Base-by-base conservation (phyloP, 2,113 vertebrate species). In the Lophochroa leadbeateri region DNA sequence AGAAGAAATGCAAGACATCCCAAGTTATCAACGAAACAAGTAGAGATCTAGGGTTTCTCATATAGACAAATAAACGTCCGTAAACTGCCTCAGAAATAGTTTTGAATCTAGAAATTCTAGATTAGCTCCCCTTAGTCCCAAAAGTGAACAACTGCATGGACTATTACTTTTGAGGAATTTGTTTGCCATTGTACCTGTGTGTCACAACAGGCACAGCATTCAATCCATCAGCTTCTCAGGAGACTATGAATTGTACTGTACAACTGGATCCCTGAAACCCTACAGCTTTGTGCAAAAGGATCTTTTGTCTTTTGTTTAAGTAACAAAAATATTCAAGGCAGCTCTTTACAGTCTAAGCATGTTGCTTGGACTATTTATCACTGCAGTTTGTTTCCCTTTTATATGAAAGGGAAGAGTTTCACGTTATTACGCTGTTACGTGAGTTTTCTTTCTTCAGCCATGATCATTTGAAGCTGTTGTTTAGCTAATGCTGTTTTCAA, bases 261-360 rank as follows among this genome's bases (percentile, higher is more conserved):
- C 14, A 61, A 17, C 24, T 63, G 68, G 75, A 84, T 72, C 55
- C 58, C 46, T 70, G 43, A 71, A 82, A 63, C 28, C 46, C 25
- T 43, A 35, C 21, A 37, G 37, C 7, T 11, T 43, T 61, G 15
- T 79, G 11, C 18, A 77, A 53, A 80, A 81, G 31, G 27, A 29
- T 75, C 4, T 61, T 53, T 23, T 61, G 14, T 46, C 11, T 86
- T 80, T 68, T 75, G 33, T 61, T 97, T 83, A 77, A 58, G 53
- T 53, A 84, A 84, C 53, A 82, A 49, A 96, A 92, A 47, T 39
- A 87, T 39, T 96, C 61, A 84, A 78, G 91, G 93, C 92, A 93
- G 87, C 88, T 94, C 85, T 79, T 93, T 14, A 81, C 35, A 50
- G 17, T 86, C 82, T 35, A 52, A 81, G 68, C 4, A 0, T 63